Evolutionary conservation across 2,888 invertebrate genomes (phyloP).

Genomic region (Morpho helenor): DNA sequence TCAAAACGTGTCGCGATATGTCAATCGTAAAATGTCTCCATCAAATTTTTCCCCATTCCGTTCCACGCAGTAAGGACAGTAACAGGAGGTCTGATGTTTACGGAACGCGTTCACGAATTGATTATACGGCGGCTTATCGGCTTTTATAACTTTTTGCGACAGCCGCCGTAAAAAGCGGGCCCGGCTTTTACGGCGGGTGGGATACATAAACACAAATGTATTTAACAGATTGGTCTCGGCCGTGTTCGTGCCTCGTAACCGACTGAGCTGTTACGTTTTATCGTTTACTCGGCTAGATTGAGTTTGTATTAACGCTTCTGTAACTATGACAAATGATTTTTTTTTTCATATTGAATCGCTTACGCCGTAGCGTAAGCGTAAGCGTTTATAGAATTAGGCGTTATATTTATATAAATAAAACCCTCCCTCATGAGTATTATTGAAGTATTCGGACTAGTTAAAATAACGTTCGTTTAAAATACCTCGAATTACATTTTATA

Average conservation of each 20-base stretch:
- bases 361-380: too few species aligned
- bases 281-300: background rate
- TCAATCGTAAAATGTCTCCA: background rate
- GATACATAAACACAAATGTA: slow-evolving; percentile 23
- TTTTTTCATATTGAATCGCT: too few species aligned
- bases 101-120: slow-evolving; percentile 26
- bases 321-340: too few species aligned
- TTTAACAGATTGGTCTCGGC: slow-evolving; percentile 23
- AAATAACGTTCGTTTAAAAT: too few species aligned
- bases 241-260: slow-evolving; percentile 15
- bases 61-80: slow-evolving; percentile 9
- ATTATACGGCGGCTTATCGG: slow-evolving; percentile 30
- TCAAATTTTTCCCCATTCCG: background rate
- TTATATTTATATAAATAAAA: too few species aligned
- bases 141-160: slow-evolving; percentile 24
- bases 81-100: slow-evolving; percentile 20
- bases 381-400: too few species aligned
- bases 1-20: background rate
- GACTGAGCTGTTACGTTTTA: slow-evolving; percentile 13
- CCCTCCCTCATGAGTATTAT: too few species aligned
- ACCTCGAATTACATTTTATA: too few species aligned
- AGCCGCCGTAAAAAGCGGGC: slow-evolving; percentile 19
- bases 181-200: slow-evolving; percentile 20
- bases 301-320: too few species aligned
- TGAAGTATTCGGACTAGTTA: too few species aligned